phyloP scores from a whole-genome alignment of 2,888 invertebrate species.

The Scrobipalpa costella region DNA sequence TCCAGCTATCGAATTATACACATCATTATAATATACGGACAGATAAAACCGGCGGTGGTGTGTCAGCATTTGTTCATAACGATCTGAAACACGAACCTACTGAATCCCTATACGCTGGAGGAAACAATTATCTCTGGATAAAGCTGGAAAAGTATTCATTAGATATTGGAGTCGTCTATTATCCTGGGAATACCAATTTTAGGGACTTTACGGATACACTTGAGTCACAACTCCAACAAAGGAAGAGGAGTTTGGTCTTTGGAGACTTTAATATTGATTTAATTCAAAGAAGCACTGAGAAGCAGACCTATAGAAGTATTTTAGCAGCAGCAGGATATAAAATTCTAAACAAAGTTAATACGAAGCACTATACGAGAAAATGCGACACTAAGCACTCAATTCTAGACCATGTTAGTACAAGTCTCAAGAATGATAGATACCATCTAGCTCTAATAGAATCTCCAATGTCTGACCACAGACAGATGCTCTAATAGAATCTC shows the following conservation, averaged over 20 bases:
- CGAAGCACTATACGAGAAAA: slow-evolving; percentile 16
- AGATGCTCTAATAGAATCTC: too few relatives aligned
- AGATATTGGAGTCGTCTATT: slow-evolving; percentile 35
- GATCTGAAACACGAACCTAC: slow-evolving; percentile 30
- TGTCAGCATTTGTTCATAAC: slow-evolving; percentile 37
- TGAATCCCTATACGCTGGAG: slow-evolving; percentile 30
- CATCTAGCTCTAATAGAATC: slow-evolving; percentile 14
- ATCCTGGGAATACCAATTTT: slow-evolving; percentile 32
- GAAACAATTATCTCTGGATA: slow-evolving; percentile 38
- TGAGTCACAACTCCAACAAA: slow-evolving; percentile 31
- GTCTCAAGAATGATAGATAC: slow-evolving; percentile 12
- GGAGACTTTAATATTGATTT: slow-evolving; percentile 35
- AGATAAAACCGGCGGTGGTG: slow-evolving; percentile 35
- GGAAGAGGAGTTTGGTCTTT: slow-evolving; percentile 31
- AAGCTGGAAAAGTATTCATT: slow-evolving; percentile 30
- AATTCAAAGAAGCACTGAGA: slow-evolving; percentile 25
- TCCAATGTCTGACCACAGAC: too few relatives aligned
- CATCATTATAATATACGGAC: slow-evolving; percentile 36
- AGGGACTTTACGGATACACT: slow-evolving; percentile 29
- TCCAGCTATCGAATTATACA: slow-evolving; percentile 30
- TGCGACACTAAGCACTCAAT: too few relatives aligned
- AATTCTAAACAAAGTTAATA: not conserved
- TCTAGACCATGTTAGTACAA: slow-evolving; percentile 16
- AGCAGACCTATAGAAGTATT: slow-evolving; percentile 23
- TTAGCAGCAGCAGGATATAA: slow-evolving; percentile 27